phyloP scores from a whole-genome alignment of 2,113 vertebrate genomes.

The Bolborhynchus lineola region DNA sequence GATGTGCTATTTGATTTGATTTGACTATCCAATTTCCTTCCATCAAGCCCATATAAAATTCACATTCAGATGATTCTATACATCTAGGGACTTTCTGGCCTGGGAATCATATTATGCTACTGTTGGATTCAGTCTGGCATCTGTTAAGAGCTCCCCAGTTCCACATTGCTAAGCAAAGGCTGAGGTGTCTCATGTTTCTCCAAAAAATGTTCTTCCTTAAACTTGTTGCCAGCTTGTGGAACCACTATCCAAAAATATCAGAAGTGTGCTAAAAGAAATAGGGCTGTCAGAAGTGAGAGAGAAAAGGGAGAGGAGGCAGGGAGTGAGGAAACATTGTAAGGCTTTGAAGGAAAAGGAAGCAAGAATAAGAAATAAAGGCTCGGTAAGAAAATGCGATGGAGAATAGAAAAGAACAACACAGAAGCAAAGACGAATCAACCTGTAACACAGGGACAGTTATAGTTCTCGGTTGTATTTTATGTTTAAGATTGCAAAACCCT shows the following conservation, averaged over 20 bases:
- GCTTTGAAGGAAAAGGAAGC: background rate
- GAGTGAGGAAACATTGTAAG: background rate
- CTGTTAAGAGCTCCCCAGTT: background rate
- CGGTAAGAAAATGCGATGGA: background rate
- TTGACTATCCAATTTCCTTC: background rate
- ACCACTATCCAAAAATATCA: background rate
- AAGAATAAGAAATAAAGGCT: background rate
- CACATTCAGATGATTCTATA: background rate
- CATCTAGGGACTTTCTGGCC: background rate
- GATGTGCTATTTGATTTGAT: background rate
- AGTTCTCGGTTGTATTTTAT: background rate
- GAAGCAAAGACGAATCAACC: background rate
- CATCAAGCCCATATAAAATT: background rate
- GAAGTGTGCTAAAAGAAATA: background rate
- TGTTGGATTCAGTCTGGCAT: background rate
- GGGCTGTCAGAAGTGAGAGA: background rate
- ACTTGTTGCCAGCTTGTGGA: background rate
- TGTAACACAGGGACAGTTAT: background rate
- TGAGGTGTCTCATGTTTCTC: background rate
- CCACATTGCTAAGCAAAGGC: fast-evolving
- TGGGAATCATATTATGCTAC: background rate
- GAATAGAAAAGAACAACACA: background rate
- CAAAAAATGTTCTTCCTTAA: background rate
- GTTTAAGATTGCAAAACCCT: background rate
- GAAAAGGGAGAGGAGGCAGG: background rate